Percentiles rank a stretch among this genome's conserved stretches.
Evolutionary conservation across 2,888 invertebrate genomes (phyloP).

Genomic region (Hermaeophaga mercurialis): DNA sequence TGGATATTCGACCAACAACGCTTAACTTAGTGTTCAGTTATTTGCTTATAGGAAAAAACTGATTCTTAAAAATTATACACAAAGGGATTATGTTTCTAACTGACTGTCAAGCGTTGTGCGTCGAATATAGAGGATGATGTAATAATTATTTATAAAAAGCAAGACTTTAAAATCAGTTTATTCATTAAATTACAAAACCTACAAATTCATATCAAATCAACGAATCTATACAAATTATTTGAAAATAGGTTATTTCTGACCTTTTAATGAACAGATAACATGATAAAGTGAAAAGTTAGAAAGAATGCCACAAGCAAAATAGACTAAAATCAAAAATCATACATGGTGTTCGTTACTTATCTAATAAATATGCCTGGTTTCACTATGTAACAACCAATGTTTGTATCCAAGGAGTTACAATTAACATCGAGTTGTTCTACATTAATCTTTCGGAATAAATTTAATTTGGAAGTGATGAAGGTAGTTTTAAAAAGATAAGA

Average conservation of each 20-base stretch:
- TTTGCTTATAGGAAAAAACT: too few species aligned
- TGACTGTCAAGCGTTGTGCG: too few species aligned
- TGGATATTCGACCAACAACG: too few species aligned
- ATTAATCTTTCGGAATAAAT: too few species aligned
- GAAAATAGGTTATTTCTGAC: conserved; percentile 10
- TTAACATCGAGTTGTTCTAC: background rate
- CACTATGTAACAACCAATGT: background rate
- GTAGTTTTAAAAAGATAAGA: too few species aligned
- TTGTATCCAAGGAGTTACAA: conserved; percentile 10
- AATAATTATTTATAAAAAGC: too few species aligned
- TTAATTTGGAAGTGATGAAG: too few species aligned
- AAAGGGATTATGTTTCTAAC: too few species aligned
- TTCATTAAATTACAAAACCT: conserved; percentile 10
- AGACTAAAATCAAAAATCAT: background rate
- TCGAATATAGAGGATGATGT: too few species aligned
- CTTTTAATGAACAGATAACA: background rate
- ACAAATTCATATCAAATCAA: conserved; percentile 9
- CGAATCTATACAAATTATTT: conserved; percentile 4
- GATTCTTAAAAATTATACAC: too few species aligned
- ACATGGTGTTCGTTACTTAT: background rate
- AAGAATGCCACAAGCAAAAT: background rate
- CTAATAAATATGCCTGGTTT: background rate
- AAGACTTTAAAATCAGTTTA: conserved; percentile 5
- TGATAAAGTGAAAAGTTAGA: background rate
- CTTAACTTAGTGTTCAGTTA: too few species aligned